Base-by-base conservation (phyloP, 64 coral and sea anemone species). In the Porites australiensis region DNA sequence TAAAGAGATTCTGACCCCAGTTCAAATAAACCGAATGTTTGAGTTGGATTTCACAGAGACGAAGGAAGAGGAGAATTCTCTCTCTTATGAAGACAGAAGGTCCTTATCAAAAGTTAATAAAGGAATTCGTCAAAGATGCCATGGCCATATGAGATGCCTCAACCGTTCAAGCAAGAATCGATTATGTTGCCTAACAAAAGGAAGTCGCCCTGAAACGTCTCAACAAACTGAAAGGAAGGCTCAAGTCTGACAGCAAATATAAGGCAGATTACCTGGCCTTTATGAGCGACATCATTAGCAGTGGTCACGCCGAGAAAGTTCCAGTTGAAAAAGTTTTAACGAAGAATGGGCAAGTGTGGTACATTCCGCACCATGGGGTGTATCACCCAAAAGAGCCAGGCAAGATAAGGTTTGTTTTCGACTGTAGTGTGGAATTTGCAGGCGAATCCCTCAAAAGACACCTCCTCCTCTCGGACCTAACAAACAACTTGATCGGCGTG, bases 141-240 rank as follows among this genome's bases (percentile, higher is more conserved):
- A 83, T 47, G 60, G 60, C 44, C 89, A 91, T 59, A 90, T 16
- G 88, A 90, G 52, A 50, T 84, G 69, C 90, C 90, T 1, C 23
- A 86, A 23, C 90, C 90, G 20, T 64, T 92, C 12, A 86, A 77
- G 43, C 46, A 89, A 27, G 75, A 69, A 57, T 4, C 14, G 1
- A 5, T 46, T 19, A 13, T 13, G 4, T 58, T 89, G 47, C 87
- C 73, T 8, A 65, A 89, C 58, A 89, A 89, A 37, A 58, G 37
- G 53, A 77, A 76, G 49, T 55, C 2, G 87, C 73, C 21, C 19
- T 62, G 15, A 79, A 52, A 13, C 73, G 87, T 21, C 61, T 89
- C 43, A 21, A 50, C 2, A 60, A 49, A 3, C 73, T 89, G 1
- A 89, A 89, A 58, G 66, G 37, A 65, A 55, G 87, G 19, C 65